Conservation (phyloP, 2,113 vertebrate species). For the Otocyon megalotis region DNA sequence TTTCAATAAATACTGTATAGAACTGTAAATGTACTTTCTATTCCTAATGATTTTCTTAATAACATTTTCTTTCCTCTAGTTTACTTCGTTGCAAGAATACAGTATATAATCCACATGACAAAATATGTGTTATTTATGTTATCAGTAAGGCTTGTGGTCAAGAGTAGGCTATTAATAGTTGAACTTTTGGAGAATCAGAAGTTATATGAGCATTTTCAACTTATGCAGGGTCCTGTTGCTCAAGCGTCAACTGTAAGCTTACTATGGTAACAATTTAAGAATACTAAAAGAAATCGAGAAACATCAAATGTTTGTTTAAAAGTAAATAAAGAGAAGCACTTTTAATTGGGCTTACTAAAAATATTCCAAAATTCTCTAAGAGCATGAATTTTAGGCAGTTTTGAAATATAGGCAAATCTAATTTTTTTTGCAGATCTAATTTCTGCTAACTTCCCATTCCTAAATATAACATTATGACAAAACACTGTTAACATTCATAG, state of each 20-base stretch:
- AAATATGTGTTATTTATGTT: background rate
- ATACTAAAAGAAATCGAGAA: constrained; percentile 42
- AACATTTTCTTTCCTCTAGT: background rate
- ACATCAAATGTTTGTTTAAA: constrained; percentile 33
- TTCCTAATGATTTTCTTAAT: background rate
- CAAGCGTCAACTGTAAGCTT: background rate
- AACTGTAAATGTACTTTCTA: background rate
- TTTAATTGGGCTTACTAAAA: constrained; percentile 48
- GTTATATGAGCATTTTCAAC: background rate
- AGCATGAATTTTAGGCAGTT: background rate
- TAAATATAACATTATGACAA: constrained; percentile 29
- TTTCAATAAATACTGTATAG: background rate
- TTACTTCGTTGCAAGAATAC: background rate
- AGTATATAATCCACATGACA: background rate
- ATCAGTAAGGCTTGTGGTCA: background rate
- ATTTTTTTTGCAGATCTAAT: constrained; percentile 50
- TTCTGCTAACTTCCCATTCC: constrained; percentile 48
- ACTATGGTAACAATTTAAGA: constrained; percentile 40
- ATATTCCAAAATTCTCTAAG: constrained; percentile 41
- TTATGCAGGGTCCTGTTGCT: background rate
- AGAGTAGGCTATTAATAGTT: background rate
- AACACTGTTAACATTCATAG: constrained; percentile 33
- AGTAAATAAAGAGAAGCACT: constrained; percentile 9
- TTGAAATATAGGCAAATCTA: constrained; percentile 8
- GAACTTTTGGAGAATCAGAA: background rate